Evolutionary conservation across 2,888 invertebrate genomes (phyloP).

Genomic region (Ectemnius continuus): DNA sequence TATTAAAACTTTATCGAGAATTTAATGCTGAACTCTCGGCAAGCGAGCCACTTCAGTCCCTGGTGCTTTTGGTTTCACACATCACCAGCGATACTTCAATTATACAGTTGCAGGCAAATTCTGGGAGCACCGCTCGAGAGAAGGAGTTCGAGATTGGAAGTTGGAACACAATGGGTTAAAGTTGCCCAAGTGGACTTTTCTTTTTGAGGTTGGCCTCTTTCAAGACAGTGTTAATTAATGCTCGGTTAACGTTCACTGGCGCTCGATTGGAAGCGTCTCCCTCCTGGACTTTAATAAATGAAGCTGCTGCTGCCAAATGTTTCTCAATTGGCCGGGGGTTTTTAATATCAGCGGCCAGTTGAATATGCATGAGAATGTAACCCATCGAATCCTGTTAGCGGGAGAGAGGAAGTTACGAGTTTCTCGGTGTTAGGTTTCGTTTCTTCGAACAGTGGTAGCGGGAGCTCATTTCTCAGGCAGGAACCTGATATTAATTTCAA

Average conservation of each 20-base stretch:
- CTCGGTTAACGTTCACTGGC: conserved; percentile 2
- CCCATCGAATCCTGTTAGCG: conserved; percentile 14
- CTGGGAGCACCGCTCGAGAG: no score
- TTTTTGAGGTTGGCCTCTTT: neutral
- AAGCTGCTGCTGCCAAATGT: conserved; percentile 27
- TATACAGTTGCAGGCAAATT: no score
- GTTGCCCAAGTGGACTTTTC: no score
- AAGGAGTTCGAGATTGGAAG: no score
- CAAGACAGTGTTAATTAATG: conserved; percentile 51
- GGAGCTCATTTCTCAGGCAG: no score
- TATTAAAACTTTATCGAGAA: no score
- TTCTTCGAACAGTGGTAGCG: neutral
- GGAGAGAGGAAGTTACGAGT: neutral
- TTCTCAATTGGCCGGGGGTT: conserved; percentile 24
- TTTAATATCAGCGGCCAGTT: conserved; percentile 17
- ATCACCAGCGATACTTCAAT: no score
- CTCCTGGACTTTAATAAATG: conserved; percentile 48
- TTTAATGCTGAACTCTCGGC: no score
- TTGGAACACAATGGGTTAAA: no score
- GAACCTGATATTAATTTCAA: neutral
- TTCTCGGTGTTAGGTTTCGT: neutral
- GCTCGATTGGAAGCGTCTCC: neutral
- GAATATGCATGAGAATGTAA: conserved; percentile 14
- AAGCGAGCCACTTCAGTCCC: no score
- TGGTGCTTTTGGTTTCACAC: no score